Percentiles rank a stretch among this genome's conserved stretches.
These are phyloP conservation scores for Coelopa frigida DNA, from an alignment of 1,140 invertebrate species.

Conservation along the genomic window DNA sequence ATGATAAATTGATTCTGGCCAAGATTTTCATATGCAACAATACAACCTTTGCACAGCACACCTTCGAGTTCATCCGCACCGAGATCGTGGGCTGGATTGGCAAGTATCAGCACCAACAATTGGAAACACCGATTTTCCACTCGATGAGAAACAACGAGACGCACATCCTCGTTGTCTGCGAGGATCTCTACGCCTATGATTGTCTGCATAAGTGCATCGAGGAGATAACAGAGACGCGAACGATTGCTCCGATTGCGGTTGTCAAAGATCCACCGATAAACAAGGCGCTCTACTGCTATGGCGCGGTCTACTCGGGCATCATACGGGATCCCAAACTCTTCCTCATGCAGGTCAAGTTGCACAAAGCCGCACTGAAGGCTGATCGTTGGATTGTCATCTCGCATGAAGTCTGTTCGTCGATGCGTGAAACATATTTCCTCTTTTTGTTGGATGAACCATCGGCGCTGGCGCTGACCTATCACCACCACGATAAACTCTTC, in stretches of 20 bases:
- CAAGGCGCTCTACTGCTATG: constrained; percentile 5
- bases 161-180: constrained; percentile 8
- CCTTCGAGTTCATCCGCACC: constrained; percentile 7
- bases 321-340: constrained; percentile 3
- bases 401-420: constrained; percentile 2
- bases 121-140: constrained; percentile 5
- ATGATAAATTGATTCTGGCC: constrained; percentile 1
- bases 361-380: constrained; percentile 3
- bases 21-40: constrained; percentile 3
- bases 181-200: constrained; percentile 6
- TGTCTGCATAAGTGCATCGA: constrained; percentile 7
- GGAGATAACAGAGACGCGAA: not conserved
- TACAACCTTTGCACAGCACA: not conserved
- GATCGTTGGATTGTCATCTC: constrained; percentile 9
- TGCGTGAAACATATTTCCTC: constrained; percentile 3
- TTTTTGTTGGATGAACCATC: constrained; percentile 12
- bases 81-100: constrained; percentile 5
- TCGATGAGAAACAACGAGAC: not conserved
- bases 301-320: constrained; percentile 7
- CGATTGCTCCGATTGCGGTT: not conserved
- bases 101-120: constrained; percentile 1
- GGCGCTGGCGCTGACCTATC: constrained; percentile 7
- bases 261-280: not conserved
- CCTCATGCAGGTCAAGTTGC: constrained; percentile 6
- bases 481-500: constrained; percentile 4